Evolutionary conservation across 2,797 vertebrate genomes (phyloP), one percentile per base, ranked within the genome.

Genomic region (Notolabrus celidotus): DNA sequence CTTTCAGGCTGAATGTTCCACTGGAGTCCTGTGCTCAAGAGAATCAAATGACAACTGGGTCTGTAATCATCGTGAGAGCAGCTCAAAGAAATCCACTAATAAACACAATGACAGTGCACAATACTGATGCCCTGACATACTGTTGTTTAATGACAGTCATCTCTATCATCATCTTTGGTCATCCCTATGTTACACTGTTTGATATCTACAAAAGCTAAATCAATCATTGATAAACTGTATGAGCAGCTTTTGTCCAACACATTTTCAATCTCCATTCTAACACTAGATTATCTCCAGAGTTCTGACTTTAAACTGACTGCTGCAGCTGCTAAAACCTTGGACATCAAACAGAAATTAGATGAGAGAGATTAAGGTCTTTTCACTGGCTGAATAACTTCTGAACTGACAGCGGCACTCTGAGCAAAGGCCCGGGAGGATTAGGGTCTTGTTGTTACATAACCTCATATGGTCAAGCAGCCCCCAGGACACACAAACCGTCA

Each of bases 381-480:
- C 75, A 41, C 38, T 38, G 74, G 70, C 78, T 83, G 76, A 85
- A 67, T 74, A 83, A 75, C 85, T 82, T 81, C 69, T 71, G 77
- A 64, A 75, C 71, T 67, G 67, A 69, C 75, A 71, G 74, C 56
- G 50, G 22, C 2, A 36, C 73, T 74, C 74, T 78, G 69, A 71
- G 61, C 56, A 59, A 46, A 82, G 60, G 63, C 63, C 65, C 3
- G 3, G 55, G 50, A 63, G 78, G 79, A 78, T 84, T 80, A 86
- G 61, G 68, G 54, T 42, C 79, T 61, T 71, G 64, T 61, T 71
- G 64, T 91, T 89, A 79, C 71, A 83, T 77, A 90, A 90, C 85
- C 78, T 84, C 45, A 38, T 58, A 57, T 60, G 42, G 71, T 78
- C 41, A 15, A 82, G 59, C 46, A 15, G 71, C 50, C 50, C 33